Percentiles rank a stretch among this genome's conserved stretches.
phyloP scores from a whole-genome alignment of 2,113 vertebrate genomes.

The Petrocephalus microphthalmus region DNA sequence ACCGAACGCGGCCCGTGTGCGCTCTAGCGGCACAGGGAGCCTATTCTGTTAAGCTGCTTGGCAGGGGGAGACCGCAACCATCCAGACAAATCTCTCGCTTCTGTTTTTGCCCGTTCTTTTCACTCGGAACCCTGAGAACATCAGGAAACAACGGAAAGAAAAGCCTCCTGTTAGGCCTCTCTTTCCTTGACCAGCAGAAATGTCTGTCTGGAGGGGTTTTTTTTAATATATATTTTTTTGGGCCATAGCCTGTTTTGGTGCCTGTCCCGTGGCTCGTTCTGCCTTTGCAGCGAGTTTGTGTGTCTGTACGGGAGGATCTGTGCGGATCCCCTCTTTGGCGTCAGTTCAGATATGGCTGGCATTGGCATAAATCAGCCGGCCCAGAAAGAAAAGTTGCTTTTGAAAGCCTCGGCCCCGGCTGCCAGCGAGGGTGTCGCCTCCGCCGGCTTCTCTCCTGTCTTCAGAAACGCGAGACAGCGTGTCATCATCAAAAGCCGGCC shows the following conservation, averaged over 20 bases:
- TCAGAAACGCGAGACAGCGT: constrained; percentile 33
- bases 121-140: background rate
- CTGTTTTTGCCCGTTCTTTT: background rate
- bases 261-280: background rate
- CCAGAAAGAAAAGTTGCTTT: background rate
- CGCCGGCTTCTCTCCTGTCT: constrained; percentile 44
- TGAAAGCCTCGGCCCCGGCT: background rate
- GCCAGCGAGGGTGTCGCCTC: background rate
- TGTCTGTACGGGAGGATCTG: background rate
- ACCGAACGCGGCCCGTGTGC: background rate
- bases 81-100: background rate
- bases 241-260: background rate
- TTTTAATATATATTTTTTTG: background rate
- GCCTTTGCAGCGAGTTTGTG: background rate
- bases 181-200: background rate
- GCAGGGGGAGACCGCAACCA: background rate
- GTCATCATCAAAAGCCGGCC: constrained; percentile 10
- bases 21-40: background rate
- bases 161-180: background rate
- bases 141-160: background rate
- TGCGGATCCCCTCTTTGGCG: background rate
- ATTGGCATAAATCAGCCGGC: background rate
- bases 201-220: background rate
- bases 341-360: background rate
- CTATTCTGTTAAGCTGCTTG: background rate